Base-by-base conservation (phyloP, 2,888 invertebrate species). In the Pandemis cinnamomeana region DNA sequence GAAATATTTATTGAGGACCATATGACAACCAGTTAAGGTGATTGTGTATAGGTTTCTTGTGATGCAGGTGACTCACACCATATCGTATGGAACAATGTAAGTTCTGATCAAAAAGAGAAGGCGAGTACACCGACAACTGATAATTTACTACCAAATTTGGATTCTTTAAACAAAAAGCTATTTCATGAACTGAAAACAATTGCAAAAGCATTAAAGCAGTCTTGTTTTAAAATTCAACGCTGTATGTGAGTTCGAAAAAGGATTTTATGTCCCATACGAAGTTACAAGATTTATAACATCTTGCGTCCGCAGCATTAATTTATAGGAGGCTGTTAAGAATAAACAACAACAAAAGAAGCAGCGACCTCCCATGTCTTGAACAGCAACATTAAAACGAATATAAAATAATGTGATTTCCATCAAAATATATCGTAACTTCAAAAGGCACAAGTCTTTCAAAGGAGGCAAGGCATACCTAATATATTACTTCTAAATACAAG, bases 81-180 rank as follows among this genome's bases (percentile, higher is more conserved):
- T 74, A 64, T 80, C 80, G 81, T 84, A 86, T 83, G 79, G 81
- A 81, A 83, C 81, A 81, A 83, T 82, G 79, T 80, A 58, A 82
- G 78, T 76, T 79, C 72, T 75, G 77, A 76, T 77, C 76, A 72
- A 78, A 83, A 79, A 78, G 79, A 76, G 70, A 77, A 78, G 79
- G 74, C 69, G 75, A 80, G 78, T 80, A 80, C 83, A 82, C 81
- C 81, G 80, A 84, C 80, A 83, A 79, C 79, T 81, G 79, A 80
- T 81, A 87, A 86, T 86, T 86, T 86, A 81, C 86, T 73, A 71
- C 88, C 88, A 73, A 87, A 80, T 82, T 81, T 42, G 85, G 84
- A 71, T 78, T 81, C 82, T 85, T 83, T 79, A 55, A 80, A 80
- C 69, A 83, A 88, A 85, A 85, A 80, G 86, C 85, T 80, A 81